Percentiles rank a stretch among this genome's conserved stretches.
Evolutionary conservation across 2,113 vertebrate genomes (phyloP).

Genomic region (Macquaria australasica): DNA sequence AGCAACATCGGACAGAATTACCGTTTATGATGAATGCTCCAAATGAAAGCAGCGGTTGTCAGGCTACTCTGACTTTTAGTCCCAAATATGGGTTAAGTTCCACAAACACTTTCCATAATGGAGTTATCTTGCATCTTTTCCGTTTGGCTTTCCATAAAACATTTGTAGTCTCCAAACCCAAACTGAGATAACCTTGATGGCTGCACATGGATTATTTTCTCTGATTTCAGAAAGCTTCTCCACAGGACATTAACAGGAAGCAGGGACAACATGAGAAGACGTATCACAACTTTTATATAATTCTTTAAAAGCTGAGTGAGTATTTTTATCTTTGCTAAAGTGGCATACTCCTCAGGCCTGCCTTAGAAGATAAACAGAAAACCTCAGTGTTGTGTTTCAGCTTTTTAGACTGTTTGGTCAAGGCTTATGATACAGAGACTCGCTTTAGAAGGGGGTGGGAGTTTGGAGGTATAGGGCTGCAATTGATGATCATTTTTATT

Average conservation of each 20-base stretch:
- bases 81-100: neutral
- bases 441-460: too few species aligned
- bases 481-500: neutral
- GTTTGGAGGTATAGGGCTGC: neutral
- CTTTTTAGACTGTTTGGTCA: too few species aligned
- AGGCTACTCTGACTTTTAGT: neutral
- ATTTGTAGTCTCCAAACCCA: too few species aligned
- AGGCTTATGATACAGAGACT: too few species aligned
- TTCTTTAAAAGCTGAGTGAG: too few species aligned
- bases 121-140: neutral
- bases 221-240: too few species aligned
- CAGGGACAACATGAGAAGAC: too few species aligned
- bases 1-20: neutral
- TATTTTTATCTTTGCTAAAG: neutral
- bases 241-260: too few species aligned
- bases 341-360: neutral
- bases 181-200: too few species aligned
- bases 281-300: too few species aligned
- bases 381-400: too few species aligned
- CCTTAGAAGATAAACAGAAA: neutral
- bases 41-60: neutral
- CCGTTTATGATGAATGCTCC: neutral
- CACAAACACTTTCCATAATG: neutral
- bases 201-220: too few species aligned
- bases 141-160: neutral